These are phyloP conservation scores for Sandelia bainsii DNA, from an alignment of 2,797 vertebrate genomes.

Conservation along the genomic window DNA sequence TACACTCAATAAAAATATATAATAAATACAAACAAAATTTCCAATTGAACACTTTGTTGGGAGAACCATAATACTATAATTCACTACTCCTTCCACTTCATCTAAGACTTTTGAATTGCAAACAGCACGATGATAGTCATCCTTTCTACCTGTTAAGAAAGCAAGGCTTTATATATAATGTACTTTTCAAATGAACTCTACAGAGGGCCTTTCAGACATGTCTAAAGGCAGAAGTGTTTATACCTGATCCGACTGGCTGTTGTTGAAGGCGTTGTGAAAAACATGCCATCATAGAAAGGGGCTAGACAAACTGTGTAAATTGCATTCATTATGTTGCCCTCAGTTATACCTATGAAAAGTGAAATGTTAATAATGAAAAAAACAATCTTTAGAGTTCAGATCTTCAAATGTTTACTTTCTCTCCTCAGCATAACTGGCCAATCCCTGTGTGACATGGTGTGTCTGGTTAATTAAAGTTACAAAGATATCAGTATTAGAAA, in stretches of 20 bases:
- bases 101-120: conserved; percentile 1
- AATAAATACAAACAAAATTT: neutral
- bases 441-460: neutral
- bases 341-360: neutral
- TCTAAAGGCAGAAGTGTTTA: neutral
- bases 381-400: neutral
- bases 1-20: too few species aligned
- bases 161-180: neutral
- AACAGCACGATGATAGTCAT: neutral
- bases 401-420: neutral
- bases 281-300: neutral
- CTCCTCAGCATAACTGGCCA: neutral
- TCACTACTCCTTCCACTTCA: neutral
- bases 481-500: neutral
- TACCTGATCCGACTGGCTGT: neutral
- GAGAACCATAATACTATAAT: neutral
- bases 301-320: neutral
- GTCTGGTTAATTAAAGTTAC: neutral
- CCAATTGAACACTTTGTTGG: neutral
- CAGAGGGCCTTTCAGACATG: conserved; percentile 2
- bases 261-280: conserved; percentile 1
- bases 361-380: neutral
- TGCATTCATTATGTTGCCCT: neutral
- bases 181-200: neutral
- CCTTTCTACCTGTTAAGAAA: neutral